phyloP scores from a whole-genome alignment of 1,140 invertebrate species.

The Xylocopa sonorina region DNA sequence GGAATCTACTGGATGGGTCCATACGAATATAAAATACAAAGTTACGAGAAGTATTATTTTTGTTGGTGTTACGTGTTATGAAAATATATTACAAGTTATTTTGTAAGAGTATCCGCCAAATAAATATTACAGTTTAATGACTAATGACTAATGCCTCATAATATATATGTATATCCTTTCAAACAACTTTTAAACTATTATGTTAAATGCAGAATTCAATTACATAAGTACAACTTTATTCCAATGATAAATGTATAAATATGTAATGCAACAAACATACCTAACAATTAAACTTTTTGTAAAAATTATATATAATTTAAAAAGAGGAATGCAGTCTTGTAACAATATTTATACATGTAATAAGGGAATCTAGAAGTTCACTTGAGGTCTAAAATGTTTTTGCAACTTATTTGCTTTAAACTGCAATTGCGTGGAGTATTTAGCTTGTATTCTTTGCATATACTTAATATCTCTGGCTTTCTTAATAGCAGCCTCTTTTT shows the following conservation, averaged over 20 bases:
- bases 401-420: slow-evolving; percentile 94
- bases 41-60: slow-evolving; percentile 74
- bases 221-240: slow-evolving; percentile 49
- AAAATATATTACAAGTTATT: slow-evolving; percentile 74
- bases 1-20: slow-evolving; percentile 54
- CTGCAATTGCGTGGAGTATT: slow-evolving; percentile 89
- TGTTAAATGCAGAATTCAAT: slow-evolving; percentile 6
- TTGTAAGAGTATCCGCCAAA: slow-evolving; percentile 73
- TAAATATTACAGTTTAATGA: slow-evolving; percentile 70
- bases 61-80: slow-evolving; percentile 70
- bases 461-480: slow-evolving; percentile 92
- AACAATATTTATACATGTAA: slow-evolving; percentile 23
- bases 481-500: slow-evolving; percentile 86
- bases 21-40: slow-evolving; percentile 44
- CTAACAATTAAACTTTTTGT: slow-evolving; percentile 12
- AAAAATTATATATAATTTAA: slow-evolving; percentile 24
- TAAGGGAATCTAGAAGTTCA: slow-evolving; percentile 81
- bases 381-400: slow-evolving; percentile 90
- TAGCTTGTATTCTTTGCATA: slow-evolving; percentile 91
- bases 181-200: not conserved
- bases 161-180: slow-evolving; percentile 25
- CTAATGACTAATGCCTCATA: slow-evolving; percentile 42
- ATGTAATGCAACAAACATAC: slow-evolving; percentile 7
- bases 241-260: slow-evolving; percentile 29
- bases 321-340: slow-evolving; percentile 31